Evolutionary conservation across 2,888 invertebrate genomes (phyloP).

Genomic region (Trimorus sp.): DNA sequence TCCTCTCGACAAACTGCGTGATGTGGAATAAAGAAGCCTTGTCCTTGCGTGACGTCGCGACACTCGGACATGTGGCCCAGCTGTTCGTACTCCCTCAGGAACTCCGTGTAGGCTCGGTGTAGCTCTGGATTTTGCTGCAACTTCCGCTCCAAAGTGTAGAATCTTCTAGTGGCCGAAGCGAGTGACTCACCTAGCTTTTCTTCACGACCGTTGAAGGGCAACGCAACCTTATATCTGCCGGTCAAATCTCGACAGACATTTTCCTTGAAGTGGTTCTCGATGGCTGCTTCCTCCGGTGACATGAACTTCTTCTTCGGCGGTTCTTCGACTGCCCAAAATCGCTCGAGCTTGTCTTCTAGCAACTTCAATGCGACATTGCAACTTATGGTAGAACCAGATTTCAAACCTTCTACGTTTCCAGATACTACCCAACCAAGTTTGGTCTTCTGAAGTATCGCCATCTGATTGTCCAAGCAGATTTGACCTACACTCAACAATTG

Average conservation of each 20-base stretch:
- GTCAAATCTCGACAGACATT: slow-evolving; percentile 47
- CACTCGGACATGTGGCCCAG: no score
- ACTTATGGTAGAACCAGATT: no score
- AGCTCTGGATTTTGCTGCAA: no score
- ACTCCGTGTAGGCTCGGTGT: no score
- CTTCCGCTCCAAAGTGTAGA: neutral
- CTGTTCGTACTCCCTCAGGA: no score
- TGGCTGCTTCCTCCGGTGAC: slow-evolving; percentile 64
- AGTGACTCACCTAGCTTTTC: slow-evolving; percentile 12
- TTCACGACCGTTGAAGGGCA: slow-evolving; percentile 24
- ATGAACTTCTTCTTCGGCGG: slow-evolving; percentile 40
- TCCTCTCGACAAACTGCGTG: no score
- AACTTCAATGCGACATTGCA: neutral
- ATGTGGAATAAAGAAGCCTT: no score
- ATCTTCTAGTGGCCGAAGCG: slow-evolving; percentile 2
- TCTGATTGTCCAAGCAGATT: slow-evolving; percentile 21
- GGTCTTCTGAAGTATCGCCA: slow-evolving; percentile 32
- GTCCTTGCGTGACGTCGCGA: no score
- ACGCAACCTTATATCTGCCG: slow-evolving; percentile 56
- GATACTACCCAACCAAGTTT: slow-evolving; percentile 39
- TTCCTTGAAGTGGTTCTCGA: slow-evolving; percentile 68
- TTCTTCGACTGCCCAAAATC: slow-evolving; percentile 70
- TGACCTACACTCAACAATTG: slow-evolving; percentile 31
- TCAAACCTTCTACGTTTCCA: slow-evolving; percentile 4
- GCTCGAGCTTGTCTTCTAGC: slow-evolving; percentile 4